These are phyloP conservation scores for Syngnathus rostellatus DNA, from an alignment of 2,797 vertebrate genomes.

Conservation along the genomic window DNA sequence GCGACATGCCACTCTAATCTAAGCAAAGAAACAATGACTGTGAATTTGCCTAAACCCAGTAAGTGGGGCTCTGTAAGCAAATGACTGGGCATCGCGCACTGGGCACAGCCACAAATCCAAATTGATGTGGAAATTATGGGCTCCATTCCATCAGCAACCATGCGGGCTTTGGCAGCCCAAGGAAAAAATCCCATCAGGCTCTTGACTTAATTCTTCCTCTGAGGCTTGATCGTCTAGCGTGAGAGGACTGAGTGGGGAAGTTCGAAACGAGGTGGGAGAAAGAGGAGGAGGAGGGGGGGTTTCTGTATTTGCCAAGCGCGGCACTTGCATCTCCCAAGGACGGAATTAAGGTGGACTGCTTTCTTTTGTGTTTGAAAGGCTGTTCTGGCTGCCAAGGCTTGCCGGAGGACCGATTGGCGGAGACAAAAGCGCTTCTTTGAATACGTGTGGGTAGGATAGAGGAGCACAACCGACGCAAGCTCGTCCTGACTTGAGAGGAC, in stretches of 20 bases:
- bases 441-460: slow-evolving; percentile 31
- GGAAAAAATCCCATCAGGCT: slow-evolving; percentile 23
- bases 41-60: neutral
- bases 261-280: slow-evolving; percentile 5
- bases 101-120: slow-evolving; percentile 30
- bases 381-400: slow-evolving; percentile 45
- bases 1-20: neutral
- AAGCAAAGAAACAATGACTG: neutral
- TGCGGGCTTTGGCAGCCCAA: slow-evolving; percentile 38
- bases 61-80: slow-evolving; percentile 9
- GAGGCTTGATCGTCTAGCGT: slow-evolving; percentile 47
- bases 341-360: slow-evolving; percentile 44
- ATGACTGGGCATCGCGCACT: slow-evolving; percentile 28
- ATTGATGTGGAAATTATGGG: slow-evolving; percentile 42
- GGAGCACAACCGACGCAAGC: slow-evolving; percentile 37
- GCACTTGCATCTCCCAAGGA: slow-evolving; percentile 40
- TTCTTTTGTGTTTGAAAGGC: slow-evolving; percentile 47
- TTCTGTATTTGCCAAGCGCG: slow-evolving; percentile 37
- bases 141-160: slow-evolving; percentile 32
- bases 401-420: slow-evolving; percentile 32
- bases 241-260: slow-evolving; percentile 30
- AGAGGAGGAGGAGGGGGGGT: slow-evolving; percentile 19
- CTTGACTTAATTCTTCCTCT: slow-evolving; percentile 49
- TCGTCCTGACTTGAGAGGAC: slow-evolving; percentile 47
- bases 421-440: slow-evolving; percentile 35